These are phyloP conservation scores for Drosophila diplacantha DNA, from an alignment of 2,888 invertebrate genomes.

Conservation along the genomic window DNA sequence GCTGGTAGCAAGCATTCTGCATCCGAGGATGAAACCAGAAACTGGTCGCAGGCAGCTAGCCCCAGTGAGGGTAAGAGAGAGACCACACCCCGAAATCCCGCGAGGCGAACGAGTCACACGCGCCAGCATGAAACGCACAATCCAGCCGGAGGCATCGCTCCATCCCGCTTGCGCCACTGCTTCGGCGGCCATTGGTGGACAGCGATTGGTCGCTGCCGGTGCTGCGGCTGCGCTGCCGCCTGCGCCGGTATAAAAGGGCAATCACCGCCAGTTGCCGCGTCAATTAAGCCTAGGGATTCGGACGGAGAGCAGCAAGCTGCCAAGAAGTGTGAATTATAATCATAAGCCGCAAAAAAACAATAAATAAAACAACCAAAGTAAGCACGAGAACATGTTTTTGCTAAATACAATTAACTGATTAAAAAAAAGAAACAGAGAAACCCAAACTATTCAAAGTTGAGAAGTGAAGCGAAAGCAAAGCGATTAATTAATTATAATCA, in stretches of 20 bases:
- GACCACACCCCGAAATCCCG: constrained; percentile 30
- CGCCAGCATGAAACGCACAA: constrained; percentile 53
- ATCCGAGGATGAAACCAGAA: constrained; percentile 13
- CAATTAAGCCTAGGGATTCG: constrained; percentile 78
- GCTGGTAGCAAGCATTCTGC: constrained; percentile 34
- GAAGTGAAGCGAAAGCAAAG: constrained; percentile 28
- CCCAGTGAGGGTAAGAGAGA: constrained; percentile 9
- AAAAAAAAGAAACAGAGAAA: constrained; percentile 46
- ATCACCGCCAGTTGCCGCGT: constrained; percentile 79
- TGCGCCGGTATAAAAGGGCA: constrained; percentile 82
- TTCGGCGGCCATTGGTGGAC: constrained; percentile 69
- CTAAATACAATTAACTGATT: constrained; percentile 75
- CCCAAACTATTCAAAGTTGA: not conserved
- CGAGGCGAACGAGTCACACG: constrained; percentile 52
- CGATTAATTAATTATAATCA: constrained; percentile 73
- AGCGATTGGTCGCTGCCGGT: constrained; percentile 73
- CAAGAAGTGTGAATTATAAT: constrained; percentile 17
- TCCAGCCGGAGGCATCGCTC: constrained; percentile 8
- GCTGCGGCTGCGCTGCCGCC: constrained; percentile 62
- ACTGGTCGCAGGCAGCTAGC: constrained; percentile 47
- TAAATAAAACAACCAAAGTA: constrained; percentile 14
- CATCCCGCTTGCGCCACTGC: constrained; percentile 25
- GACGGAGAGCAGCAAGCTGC: constrained; percentile 51
- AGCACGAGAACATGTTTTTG: constrained; percentile 23
- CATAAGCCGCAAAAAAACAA: constrained; percentile 1